Evolutionary conservation across 2,113 vertebrate genomes (phyloP).

Genomic region (Ardeotis arabs): DNA sequence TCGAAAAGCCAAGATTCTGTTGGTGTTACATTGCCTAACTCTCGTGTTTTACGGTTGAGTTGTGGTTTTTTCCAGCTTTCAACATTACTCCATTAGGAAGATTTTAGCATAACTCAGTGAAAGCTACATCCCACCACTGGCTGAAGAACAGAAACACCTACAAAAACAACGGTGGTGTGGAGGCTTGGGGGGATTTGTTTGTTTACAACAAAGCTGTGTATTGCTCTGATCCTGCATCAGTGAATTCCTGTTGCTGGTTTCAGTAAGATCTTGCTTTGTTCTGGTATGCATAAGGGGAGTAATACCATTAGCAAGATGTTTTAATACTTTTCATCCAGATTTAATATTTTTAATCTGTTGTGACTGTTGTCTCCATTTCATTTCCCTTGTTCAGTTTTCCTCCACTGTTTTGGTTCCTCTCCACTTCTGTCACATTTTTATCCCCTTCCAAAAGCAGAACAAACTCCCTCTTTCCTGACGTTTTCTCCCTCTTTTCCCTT

Average conservation of each 20-base stretch:
- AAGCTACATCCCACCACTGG: slow-evolving; percentile 16
- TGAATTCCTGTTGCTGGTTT: not conserved
- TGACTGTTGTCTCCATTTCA: not conserved
- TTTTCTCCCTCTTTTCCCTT: not conserved
- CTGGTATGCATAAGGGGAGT: not conserved
- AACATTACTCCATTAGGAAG: not conserved
- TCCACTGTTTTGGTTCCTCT: not conserved
- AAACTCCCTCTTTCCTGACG: not conserved
- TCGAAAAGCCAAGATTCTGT: slow-evolving; percentile 42
- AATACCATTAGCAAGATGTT: not conserved
- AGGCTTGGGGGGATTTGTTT: not conserved
- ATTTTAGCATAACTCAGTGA: not conserved
- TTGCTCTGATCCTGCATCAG: not conserved
- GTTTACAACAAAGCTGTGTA: not conserved
- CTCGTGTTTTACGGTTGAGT: not conserved
- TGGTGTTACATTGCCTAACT: slow-evolving; percentile 45
- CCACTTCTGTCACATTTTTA: not conserved
- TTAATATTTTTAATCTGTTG: not conserved
- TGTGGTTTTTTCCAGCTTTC: not conserved
- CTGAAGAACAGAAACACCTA: not conserved
- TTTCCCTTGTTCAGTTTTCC: not conserved
- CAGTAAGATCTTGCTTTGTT: not conserved
- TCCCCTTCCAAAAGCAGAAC: not conserved
- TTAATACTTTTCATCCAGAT: not conserved
- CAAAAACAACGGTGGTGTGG: not conserved